These are phyloP conservation scores for Phortica magna DNA, from an alignment of 2,888 invertebrate species.

Conservation along the genomic window DNA sequence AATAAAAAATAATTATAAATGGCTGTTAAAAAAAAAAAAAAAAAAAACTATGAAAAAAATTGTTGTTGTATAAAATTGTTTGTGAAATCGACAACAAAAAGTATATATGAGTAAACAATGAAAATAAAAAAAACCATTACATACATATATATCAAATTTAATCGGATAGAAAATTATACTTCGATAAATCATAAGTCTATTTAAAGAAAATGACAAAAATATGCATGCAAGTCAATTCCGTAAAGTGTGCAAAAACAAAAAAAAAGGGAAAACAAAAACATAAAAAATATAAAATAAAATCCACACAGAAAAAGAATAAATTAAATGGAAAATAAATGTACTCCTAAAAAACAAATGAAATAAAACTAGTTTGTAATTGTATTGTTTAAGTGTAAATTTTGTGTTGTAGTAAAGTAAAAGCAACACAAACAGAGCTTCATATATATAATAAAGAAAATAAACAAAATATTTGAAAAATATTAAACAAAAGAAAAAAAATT, in stretches of 20 bases:
- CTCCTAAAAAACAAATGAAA: no score
- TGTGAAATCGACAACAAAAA: conserved; percentile 19
- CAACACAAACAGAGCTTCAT: neutral
- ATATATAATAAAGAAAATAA: conserved; percentile 6
- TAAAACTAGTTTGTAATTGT: no score
- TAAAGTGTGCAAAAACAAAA: neutral
- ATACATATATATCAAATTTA: neutral
- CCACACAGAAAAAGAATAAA: neutral
- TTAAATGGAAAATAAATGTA: conserved; percentile 8
- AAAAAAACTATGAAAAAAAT: conserved; percentile 28
- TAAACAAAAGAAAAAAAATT: no score
- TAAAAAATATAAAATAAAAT: conserved; percentile 2
- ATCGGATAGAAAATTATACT: neutral
- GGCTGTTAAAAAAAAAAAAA: conserved; percentile 22
- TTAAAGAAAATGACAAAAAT: neutral
- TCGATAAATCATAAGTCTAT: neutral
- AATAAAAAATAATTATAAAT: conserved; percentile 39
- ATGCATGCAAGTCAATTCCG: neutral
- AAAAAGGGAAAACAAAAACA: neutral
- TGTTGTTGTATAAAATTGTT: conserved; percentile 29
- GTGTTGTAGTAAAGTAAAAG: no score
- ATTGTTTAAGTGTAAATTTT: no score
- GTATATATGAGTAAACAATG: conserved; percentile 42
- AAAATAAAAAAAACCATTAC: conserved; percentile 41
- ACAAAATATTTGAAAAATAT: conserved; percentile 31